A percentile compares a stretch with the other conserved stretches of the same genome.
These are phyloP conservation scores for Microcaecilia unicolor DNA, from an alignment of 2,797 vertebrate species.

Conservation along the genomic window DNA sequence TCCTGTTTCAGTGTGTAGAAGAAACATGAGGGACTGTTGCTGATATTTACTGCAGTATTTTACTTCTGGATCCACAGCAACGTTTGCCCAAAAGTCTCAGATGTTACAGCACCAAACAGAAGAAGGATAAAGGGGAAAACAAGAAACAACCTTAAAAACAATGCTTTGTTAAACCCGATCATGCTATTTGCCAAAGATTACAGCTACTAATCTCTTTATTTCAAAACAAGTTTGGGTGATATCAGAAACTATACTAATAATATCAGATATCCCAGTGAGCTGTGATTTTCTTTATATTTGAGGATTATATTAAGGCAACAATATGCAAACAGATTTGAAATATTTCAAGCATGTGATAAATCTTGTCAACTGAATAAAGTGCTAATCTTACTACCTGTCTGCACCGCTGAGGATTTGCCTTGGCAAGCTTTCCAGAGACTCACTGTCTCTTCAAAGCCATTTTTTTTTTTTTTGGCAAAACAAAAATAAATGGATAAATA, in stretches of 20 bases:
- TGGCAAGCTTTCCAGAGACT: background rate
- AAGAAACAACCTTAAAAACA: too few species aligned
- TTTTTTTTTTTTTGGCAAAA: too few species aligned
- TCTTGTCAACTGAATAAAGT: background rate
- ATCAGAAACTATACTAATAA: background rate
- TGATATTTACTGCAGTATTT: too few species aligned
- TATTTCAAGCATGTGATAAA: slow-evolving; percentile 3
- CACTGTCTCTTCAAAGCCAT: background rate
- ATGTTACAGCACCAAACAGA: too few species aligned
- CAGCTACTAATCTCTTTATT: background rate
- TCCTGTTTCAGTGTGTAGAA: too few species aligned
- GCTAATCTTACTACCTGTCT: slow-evolving; percentile 3
- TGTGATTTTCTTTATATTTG: background rate
- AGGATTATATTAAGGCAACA: background rate
- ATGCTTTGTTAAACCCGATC: background rate
- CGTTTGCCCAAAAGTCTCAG: too few species aligned
- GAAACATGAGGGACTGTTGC: too few species aligned
- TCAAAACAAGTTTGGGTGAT: background rate
- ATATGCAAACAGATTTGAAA: slow-evolving; percentile 1
- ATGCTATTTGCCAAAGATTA: slow-evolving; percentile 1
- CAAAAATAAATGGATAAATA: too few species aligned
- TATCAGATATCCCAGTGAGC: slow-evolving; percentile 1
- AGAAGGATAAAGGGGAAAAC: too few species aligned
- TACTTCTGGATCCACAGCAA: too few species aligned
- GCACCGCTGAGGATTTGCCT: slow-evolving; percentile 3